A percentile compares a stretch with the other conserved stretches of the same genome.
Conservation (phyloP, 1,140 invertebrate genomes). For the Danaus plexippus region DNA sequence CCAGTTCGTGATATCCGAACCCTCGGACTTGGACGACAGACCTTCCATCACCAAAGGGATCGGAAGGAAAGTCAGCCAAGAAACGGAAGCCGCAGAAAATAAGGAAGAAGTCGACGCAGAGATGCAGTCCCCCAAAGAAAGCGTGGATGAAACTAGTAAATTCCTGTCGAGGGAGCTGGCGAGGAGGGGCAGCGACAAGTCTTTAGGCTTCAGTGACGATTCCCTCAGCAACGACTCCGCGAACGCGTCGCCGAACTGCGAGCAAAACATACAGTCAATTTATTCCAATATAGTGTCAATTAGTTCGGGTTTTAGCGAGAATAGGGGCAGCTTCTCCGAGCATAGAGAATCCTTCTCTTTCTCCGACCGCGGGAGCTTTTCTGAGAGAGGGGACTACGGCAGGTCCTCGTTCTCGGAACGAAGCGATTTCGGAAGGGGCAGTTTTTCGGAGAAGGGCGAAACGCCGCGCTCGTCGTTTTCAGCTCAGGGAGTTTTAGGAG, state of each 20-base stretch:
- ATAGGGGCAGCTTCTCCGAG: slow-evolving; percentile 64
- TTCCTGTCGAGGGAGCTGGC: slow-evolving; percentile 46
- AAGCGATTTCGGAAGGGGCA: slow-evolving; percentile 58
- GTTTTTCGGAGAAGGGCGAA: slow-evolving; percentile 65
- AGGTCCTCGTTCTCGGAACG: slow-evolving; percentile 60
- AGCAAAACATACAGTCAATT: slow-evolving; percentile 66
- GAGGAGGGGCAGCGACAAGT: slow-evolving; percentile 73
- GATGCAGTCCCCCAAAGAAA: slow-evolving; percentile 53
- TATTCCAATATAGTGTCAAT: slow-evolving; percentile 68
- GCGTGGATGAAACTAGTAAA: slow-evolving; percentile 42
- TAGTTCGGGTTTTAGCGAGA: slow-evolving; percentile 68
- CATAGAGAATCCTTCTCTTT: slow-evolving; percentile 68
- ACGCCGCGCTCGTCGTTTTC: slow-evolving; percentile 67
- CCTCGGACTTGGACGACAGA: slow-evolving; percentile 81
- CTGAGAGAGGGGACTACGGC: slow-evolving; percentile 61
- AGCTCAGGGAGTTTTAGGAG: slow-evolving; percentile 59
- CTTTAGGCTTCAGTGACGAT: slow-evolving; percentile 78
- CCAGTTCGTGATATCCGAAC: slow-evolving; percentile 80
- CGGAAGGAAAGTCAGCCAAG: slow-evolving; percentile 76
- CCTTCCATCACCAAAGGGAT: slow-evolving; percentile 87
- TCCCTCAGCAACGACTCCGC: slow-evolving; percentile 76
- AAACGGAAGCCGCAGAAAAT: slow-evolving; percentile 56
- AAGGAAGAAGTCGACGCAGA: slow-evolving; percentile 43
- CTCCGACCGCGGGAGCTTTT: slow-evolving; percentile 66
- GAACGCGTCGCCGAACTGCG: slow-evolving; percentile 63